Evolutionary conservation across 2,113 vertebrate species (phyloP), one percentile per base, ranked within the genome.

Genomic region (Thymallus thymallus): DNA sequence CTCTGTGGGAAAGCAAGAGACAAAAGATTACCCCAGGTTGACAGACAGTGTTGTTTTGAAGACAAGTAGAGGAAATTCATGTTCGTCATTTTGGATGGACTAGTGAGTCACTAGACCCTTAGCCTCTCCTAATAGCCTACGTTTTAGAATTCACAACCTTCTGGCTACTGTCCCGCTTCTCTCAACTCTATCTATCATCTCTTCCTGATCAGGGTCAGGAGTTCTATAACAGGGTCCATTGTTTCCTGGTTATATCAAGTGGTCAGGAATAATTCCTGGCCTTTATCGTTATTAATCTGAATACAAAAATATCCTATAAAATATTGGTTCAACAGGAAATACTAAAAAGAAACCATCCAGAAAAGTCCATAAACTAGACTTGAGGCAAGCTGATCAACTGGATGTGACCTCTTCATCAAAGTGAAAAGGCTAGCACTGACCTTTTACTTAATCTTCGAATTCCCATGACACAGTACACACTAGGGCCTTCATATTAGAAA

Each of bases 1-100:
- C 85, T 95, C 96, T 98, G 94, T 7, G 70, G 30, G 26, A 60
- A 82, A 45, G 74, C 6, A 67, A 20, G 26, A 72, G 26, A 77
- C 16, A 71, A 62, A 18, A 32, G 7, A 69, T 23, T 68, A 68
- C 26, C 29, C 23, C 20, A 22, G 1, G 6, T 41, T 66, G 13
- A 73, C 93, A 93, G 20, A 22, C 18, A 30, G 16, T 29, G 12
- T 7, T 32, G 29, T 66, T 30, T 20, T 16, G 23, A 20, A 62
- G 26, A 26, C 61, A 23, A 9, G 62, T 29, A 64, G 24, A 30
- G 23, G 61, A 16, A 26, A 29, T 61, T 6, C 14, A 30, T 29
- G 26, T 29, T 60, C 2, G 23, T 60, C 20, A n/a, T 16, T 60
- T 23, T 7, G 56, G 18, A 60, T 51, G 46, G 12, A 16, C 46